Evolutionary conservation across 2,888 invertebrate species (phyloP).

Genomic region (Oscheius sp.): DNA sequence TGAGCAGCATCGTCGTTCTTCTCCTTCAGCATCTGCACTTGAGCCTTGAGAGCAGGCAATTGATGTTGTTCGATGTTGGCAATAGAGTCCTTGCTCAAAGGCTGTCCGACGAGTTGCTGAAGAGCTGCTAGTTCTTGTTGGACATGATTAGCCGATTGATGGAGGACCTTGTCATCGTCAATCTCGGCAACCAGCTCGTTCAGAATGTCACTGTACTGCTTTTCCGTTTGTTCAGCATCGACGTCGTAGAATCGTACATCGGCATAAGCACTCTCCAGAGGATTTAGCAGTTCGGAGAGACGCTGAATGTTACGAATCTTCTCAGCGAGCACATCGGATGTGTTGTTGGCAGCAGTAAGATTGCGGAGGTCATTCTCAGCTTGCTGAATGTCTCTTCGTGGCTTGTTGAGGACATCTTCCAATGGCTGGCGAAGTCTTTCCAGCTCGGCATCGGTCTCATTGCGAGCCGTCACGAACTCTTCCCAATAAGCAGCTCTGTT

Average conservation of each 20-base stretch:
- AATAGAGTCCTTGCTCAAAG: slow-evolving; percentile 28
- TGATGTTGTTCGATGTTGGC: slow-evolving; percentile 36
- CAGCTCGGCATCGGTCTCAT: slow-evolving; percentile 54
- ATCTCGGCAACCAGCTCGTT: slow-evolving; percentile 49
- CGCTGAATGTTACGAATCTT: slow-evolving; percentile 53
- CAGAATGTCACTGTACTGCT: slow-evolving; percentile 59
- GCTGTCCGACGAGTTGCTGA: slow-evolving; percentile 39
- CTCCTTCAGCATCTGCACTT: slow-evolving; percentile 49
- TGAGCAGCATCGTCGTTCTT: slow-evolving; percentile 43
- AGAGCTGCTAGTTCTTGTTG: slow-evolving; percentile 47
- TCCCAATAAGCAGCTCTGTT: slow-evolving; percentile 52
- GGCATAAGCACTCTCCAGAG: slow-evolving; percentile 62
- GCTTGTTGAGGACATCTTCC: slow-evolving; percentile 43
- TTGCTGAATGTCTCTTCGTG: slow-evolving; percentile 39
- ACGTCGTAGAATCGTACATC: slow-evolving; percentile 66
- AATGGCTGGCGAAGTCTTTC: slow-evolving; percentile 48
- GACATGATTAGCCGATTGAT: slow-evolving; percentile 52
- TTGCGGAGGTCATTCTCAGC: slow-evolving; percentile 43
- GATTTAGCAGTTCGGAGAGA: slow-evolving; percentile 60
- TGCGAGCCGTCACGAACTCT: slow-evolving; percentile 57
- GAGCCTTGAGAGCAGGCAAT: slow-evolving; percentile 52
- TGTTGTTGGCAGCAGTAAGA: slow-evolving; percentile 40
- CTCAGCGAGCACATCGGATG: slow-evolving; percentile 44
- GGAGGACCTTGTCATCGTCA: slow-evolving; percentile 52
- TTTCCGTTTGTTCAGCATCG: slow-evolving; percentile 60